A percentile compares a stretch with the other conserved stretches of the same genome.
Evolutionary conservation across 1,140 invertebrate genomes (phyloP).

Genomic region (Scylla paramamosain): DNA sequence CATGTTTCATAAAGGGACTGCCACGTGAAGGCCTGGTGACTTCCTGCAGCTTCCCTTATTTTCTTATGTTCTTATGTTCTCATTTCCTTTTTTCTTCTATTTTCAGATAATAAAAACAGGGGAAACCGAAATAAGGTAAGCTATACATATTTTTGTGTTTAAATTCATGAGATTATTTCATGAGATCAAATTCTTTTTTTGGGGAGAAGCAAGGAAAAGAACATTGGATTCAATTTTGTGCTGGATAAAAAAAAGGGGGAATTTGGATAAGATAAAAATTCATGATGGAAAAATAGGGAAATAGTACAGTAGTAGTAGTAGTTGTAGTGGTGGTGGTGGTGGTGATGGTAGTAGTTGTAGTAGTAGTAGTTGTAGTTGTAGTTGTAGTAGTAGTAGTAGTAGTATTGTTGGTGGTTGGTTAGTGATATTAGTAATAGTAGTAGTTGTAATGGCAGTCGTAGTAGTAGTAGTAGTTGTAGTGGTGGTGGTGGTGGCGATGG

Average conservation of each 20-base stretch:
- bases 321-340: neutral
- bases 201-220: no score
- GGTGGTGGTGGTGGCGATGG: no score
- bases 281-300: no score
- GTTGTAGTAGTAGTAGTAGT: neutral
- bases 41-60: no score
- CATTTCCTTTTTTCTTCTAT: neutral
- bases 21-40: no score
- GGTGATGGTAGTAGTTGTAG: neutral
- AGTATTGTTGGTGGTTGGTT: no score
- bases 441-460: neutral
- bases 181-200: no score
- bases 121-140: slow-evolving; percentile 74
- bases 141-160: neutral
- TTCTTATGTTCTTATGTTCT: no score
- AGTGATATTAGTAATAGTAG: neutral
- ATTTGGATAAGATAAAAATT: no score
- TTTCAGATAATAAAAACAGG: slow-evolving; percentile 72
- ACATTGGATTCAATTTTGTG: no score
- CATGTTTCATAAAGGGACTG: neutral
- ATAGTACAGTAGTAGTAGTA: neutral
- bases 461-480: neutral
- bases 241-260: no score
- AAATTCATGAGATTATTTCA: neutral
- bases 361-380: neutral